Conservation (phyloP, 2,113 vertebrate species). For the Oncorhynchus kisutch region DNA sequence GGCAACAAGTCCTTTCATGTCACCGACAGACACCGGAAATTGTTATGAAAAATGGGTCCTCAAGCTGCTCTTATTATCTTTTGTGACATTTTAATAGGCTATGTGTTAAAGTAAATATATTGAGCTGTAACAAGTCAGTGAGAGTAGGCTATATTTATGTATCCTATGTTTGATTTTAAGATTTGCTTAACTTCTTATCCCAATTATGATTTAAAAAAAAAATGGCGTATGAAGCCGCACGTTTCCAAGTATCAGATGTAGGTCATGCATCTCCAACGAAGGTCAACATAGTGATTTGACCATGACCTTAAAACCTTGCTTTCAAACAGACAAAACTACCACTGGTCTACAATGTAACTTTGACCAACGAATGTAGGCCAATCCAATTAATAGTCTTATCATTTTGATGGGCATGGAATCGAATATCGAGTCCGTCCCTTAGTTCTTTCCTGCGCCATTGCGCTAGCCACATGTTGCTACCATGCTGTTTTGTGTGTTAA, state of each 20-base stretch:
- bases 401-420: not conserved
- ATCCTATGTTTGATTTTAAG: conserved; percentile 47
- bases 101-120: conserved; percentile 60
- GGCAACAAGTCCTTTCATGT: conserved; percentile 64
- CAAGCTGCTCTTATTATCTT: conserved; percentile 69
- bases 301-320: not conserved
- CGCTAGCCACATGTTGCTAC: conserved; percentile 37
- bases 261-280: not conserved
- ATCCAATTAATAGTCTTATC: not conserved
- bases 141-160: conserved; percentile 44
- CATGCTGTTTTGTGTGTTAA: conserved; percentile 72
- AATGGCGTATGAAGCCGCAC: not conserved
- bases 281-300: not conserved
- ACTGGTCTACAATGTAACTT: not conserved
- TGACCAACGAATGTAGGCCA: not conserved
- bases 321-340: conserved; percentile 14
- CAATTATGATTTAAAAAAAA: not conserved
- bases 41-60: conserved; percentile 71
- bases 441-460: not conserved
- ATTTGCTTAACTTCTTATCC: conserved; percentile 7
- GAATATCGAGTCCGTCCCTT: not conserved
- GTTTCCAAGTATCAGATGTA: not conserved
- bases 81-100: conserved; percentile 60
- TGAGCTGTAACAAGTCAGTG: conserved; percentile 56
- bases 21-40: conserved; percentile 59